Evolutionary conservation across 2,113 vertebrate species (phyloP), one percentile per base, ranked within the genome.

Genomic region (Bombycilla garrulus): DNA sequence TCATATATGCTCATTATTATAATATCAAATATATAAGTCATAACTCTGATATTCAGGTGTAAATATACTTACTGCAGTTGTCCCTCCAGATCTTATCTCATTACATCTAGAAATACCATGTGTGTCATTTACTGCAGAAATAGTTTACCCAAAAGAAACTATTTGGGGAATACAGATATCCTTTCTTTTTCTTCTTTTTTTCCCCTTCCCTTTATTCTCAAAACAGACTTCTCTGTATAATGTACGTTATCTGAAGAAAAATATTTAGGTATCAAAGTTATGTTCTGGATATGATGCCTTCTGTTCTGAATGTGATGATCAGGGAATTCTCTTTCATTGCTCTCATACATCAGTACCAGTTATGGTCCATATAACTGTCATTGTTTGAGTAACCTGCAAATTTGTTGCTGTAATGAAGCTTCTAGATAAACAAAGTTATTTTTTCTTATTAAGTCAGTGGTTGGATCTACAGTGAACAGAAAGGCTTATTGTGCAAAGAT

Each of bases 311-410:
- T 90, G 71, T 86, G 82, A 92, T 6, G 62, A 90, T 81, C 60
- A 45, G 82, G 94, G 92, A 91, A 78, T 94, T 90, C 79, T 88
- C 44, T 80, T 94, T 70, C 84, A 70, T 24, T 82, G 53, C 42
- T 81, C 42, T 92, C 51, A 4, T 90, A 64, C 78, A 86, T 96
- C 86, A 96, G 76, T 64, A 81, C 51, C 82, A 88, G 88, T 83
- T 95, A 93, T 94, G 92, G 72, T 81, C 96, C 86, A 81, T 90
- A 86, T 90, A 95, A 88, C 94, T 93, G 92, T 90, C 94, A 71
- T 50, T 88, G 90, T 93, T 92, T 86, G 92, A 86, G 72, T 92
- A 94, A 96, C 95, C 92, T 94, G 64, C 69, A 92, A 76, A 78
- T 96, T 94, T 93, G 76, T 92, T 92, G 57, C 80, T 8, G 23